Percentiles rank a stretch among this genome's conserved stretches.
phyloP scores from a whole-genome alignment of 2,888 invertebrate genomes.

The Dysmachus trigonus region DNA sequence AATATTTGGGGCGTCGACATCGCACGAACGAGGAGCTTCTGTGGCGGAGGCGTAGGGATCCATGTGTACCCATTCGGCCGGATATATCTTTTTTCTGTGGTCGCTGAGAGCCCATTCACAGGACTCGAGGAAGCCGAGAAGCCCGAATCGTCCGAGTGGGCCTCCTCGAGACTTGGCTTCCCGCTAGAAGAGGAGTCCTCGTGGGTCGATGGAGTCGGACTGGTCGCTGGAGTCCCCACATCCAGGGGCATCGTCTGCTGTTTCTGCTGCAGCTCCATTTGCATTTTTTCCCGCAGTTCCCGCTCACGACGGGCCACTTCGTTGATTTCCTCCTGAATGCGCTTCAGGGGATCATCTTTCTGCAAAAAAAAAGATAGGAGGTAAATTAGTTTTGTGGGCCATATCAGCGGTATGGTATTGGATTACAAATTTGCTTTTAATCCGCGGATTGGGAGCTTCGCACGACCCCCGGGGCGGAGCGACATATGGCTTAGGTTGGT shows the following conservation, averaged over 20 bases:
- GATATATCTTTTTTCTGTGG: conserved; percentile 58
- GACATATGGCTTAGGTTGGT: background rate
- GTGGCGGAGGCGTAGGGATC: conserved; percentile 62
- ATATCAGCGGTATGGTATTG: conserved; percentile 41
- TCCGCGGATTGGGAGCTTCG: background rate
- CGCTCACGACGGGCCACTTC: conserved; percentile 86
- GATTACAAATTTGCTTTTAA: conserved; percentile 49
- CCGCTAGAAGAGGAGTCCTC: conserved; percentile 51
- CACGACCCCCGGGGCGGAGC: background rate
- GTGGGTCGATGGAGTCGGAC: background rate
- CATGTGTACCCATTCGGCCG: conserved; percentile 60
- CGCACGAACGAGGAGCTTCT: conserved; percentile 60
- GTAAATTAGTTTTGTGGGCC: conserved; percentile 53
- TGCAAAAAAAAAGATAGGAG: conserved; percentile 67
- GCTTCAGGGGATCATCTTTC: conserved; percentile 77
- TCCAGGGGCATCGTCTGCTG: conserved; percentile 43
- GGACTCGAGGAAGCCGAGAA: conserved; percentile 63
- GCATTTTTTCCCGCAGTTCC: conserved; percentile 72
- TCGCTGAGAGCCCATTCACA: conserved; percentile 56
- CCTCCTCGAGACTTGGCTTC: conserved; percentile 59
- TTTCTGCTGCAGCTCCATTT: conserved; percentile 62
- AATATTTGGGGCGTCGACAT: conserved; percentile 60
- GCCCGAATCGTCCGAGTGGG: conserved; percentile 63
- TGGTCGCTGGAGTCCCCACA: background rate
- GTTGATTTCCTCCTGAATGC: conserved; percentile 90